These are phyloP conservation scores for Watsonalla binaria DNA, from an alignment of 2,888 invertebrate species.

Conservation along the genomic window DNA sequence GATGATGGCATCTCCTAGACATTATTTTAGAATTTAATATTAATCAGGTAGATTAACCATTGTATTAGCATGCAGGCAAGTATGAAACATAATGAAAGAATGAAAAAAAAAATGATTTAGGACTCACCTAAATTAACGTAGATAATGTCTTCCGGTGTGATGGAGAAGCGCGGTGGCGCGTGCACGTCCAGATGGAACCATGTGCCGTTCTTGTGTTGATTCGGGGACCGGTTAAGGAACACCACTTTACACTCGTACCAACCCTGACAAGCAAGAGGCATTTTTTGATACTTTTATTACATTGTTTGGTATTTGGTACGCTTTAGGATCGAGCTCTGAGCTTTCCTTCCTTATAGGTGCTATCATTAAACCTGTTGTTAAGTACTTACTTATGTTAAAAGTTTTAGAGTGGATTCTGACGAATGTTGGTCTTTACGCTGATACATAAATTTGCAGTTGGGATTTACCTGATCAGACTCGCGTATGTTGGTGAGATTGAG, in stretches of 20 bases:
- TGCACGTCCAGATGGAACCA: conserved; percentile 99
- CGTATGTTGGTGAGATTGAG: conserved; percentile 97
- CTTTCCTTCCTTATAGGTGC: neutral
- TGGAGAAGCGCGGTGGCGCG: conserved; percentile 96
- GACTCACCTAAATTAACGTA: conserved; percentile 91
- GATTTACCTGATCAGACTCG: conserved; percentile 87
- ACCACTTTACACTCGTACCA: conserved; percentile 98
- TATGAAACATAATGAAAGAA: neutral
- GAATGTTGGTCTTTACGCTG: too few relatives aligned
- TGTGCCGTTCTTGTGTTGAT: conserved; percentile 95
- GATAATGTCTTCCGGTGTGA: conserved; percentile 96
- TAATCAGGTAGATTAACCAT: too few relatives aligned
- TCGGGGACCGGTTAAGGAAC: conserved; percentile 96
- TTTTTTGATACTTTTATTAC: conserved; percentile 5
- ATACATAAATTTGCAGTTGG: neutral
- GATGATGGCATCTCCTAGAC: conserved; percentile 94
- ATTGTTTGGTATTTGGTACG: conserved; percentile 5
- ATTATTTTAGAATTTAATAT: neutral
- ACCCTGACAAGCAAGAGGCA: conserved; percentile 69
- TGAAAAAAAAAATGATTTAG: neutral
- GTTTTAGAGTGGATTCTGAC: too few relatives aligned
- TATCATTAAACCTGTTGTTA: neutral
- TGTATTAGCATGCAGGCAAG: too few relatives aligned
- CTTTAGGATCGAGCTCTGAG: too few relatives aligned
- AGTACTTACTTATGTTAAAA: too few relatives aligned